Percentiles rank a stretch among this genome's conserved stretches.
phyloP scores from a whole-genome alignment of 2,888 invertebrate genomes.

The Hesperia comma region DNA sequence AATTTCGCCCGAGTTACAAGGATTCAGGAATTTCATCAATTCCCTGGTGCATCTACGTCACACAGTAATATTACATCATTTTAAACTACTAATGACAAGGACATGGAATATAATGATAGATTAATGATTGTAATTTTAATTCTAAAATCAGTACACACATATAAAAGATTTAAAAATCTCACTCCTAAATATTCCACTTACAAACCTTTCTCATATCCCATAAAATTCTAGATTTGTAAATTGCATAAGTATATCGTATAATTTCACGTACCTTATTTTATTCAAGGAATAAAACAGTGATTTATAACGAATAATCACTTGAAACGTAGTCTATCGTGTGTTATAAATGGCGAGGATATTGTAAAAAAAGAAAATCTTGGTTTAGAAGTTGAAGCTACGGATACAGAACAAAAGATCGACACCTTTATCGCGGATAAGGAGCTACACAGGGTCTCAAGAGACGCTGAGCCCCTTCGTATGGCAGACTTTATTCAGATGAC shows the following conservation, averaged over 20 bases:
- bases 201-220: slow-evolving; percentile 19
- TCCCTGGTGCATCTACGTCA: slow-evolving; percentile 11
- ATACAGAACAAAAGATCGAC: slow-evolving; percentile 2
- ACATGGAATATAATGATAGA: slow-evolving; percentile 30
- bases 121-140: slow-evolving; percentile 7
- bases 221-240: slow-evolving; percentile 1
- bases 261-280: too few relatives aligned
- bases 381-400: too few relatives aligned
- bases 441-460: slow-evolving; percentile 12
- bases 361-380: too few relatives aligned
- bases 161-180: slow-evolving; percentile 34
- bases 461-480: slow-evolving; percentile 5
- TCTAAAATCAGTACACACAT: slow-evolving; percentile 30
- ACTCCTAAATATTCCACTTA: slow-evolving; percentile 20
- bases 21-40: not conserved
- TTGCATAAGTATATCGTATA: not conserved
- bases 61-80: not conserved
- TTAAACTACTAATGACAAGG: slow-evolving; percentile 4
- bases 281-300: too few relatives aligned
- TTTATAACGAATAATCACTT: too few relatives aligned
- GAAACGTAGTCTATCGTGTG: too few relatives aligned
- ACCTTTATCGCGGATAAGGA: slow-evolving; percentile 17
- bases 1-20: not conserved
- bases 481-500: slow-evolving; percentile 27
- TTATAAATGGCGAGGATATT: too few relatives aligned